Percentiles rank a stretch among this genome's conserved stretches.
phyloP scores from a whole-genome alignment of 2,888 invertebrate species.

The Eurois occulta region DNA sequence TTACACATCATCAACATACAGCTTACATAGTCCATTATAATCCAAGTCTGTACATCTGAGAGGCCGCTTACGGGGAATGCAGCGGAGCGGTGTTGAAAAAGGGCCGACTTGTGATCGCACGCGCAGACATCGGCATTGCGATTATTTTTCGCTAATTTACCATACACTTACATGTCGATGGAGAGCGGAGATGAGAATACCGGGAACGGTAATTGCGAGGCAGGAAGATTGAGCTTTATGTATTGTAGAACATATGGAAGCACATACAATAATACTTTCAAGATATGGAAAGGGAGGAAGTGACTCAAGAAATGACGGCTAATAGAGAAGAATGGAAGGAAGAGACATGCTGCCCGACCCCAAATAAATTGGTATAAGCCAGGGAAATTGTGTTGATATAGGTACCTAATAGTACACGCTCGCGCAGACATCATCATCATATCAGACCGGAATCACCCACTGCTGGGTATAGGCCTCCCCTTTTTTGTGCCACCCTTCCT shows the following conservation, averaged over 20 bases:
- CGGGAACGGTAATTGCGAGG: slow-evolving; percentile 58
- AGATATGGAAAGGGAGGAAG: background rate
- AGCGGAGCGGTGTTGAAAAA: slow-evolving; percentile 63
- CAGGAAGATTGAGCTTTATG: slow-evolving; percentile 41
- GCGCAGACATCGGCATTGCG: slow-evolving; percentile 65
- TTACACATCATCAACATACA: slow-evolving; percentile 50
- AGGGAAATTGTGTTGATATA: background rate
- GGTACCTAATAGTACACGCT: background rate
- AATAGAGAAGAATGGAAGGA: background rate
- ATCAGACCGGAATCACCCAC: no score
- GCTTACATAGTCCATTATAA: slow-evolving; percentile 53
- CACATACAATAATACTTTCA: background rate
- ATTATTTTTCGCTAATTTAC: slow-evolving; percentile 88
- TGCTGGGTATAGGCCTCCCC: no score
- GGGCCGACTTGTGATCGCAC: slow-evolving; percentile 62
- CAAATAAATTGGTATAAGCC: background rate
- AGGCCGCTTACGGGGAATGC: slow-evolving; percentile 65
- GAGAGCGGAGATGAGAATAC: slow-evolving; percentile 70
- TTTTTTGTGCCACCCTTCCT: no score
- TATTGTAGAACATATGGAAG: slow-evolving; percentile 21
- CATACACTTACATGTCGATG: slow-evolving; percentile 77
- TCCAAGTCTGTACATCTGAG: slow-evolving; percentile 57
- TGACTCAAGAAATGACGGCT: background rate
- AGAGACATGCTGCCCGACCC: background rate
- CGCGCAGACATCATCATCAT: no score